Evolutionary conservation across 2,113 vertebrate species (phyloP), one percentile per base, ranked within the genome.

Genomic region (Stercorarius parasiticus): DNA sequence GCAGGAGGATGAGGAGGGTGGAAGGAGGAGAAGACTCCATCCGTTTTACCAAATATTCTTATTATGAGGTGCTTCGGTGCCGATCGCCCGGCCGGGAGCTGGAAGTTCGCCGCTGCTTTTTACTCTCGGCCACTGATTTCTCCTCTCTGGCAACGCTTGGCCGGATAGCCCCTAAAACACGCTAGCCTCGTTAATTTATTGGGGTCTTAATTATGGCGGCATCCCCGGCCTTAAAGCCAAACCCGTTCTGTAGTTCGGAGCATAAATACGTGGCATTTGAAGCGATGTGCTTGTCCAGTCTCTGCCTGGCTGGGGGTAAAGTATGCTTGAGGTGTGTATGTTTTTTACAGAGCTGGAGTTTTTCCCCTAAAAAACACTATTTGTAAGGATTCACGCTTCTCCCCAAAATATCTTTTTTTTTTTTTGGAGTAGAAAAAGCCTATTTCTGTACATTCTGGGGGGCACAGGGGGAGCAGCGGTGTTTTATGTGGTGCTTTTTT

Each of bases 391-490:
- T 30, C 15, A 13, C 5, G 1, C 13, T 29, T 27, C 32, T 20
- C 9, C 34, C 22, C 50, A 26, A 52, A 52, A 50, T 50, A 50
- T 3, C 56, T 47, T 47, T 20, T 47, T 47, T 47, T 47, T 15
- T 38, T 43, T 74, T 53, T 67, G 23, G 49, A 17, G 61, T 16
- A 21, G 49, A 42, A 55, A 16, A 4, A 15, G 30, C 3, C 30
- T 16, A 4, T 43, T 53, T 80, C 49, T 43, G 7, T 15, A 43
- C 32, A 7, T 32, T 12, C 3, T 8, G 18, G 16, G 23, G 47
- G 2, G 17, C 34, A 10, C 4, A 5, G 12, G 21, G 26, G 20
- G 18, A 10, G 43, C 2, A 15, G 20, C 27, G 2, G 2, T 6
- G n/a, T 32, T 50, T 52, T 34, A 34, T 3, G 6, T 9, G 53